Base-by-base conservation (phyloP, 2,113 vertebrate genomes). In the Atractosteus spatula region DNA sequence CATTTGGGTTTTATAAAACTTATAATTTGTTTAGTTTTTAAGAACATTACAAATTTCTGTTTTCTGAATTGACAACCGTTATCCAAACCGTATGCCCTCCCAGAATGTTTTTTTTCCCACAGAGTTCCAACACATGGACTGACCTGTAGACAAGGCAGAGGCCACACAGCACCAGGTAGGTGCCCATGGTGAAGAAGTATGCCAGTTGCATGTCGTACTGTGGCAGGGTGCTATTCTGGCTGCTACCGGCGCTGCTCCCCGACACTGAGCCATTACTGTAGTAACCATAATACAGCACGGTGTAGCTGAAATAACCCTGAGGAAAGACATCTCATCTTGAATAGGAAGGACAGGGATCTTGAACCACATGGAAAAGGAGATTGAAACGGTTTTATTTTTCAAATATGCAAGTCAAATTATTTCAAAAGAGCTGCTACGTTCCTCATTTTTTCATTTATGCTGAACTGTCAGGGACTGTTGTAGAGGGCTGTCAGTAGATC, bases 141-240 rank as follows among this genome's bases (percentile, higher is more conserved):
- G 85, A 99, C 97, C 96, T 97, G 90, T 91, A 90, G 3, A 96
- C 84, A 41, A 99, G 86, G 66, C 86, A 89, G 44, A 95, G 62
- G 69, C 94, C 94, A 85, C 96, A 98, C 77, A 91, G 63, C 62
- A 94, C 74, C 89, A 99, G 85, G 75, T 95, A 96, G 0, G 83
- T 62, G 6, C 91, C 89, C 4, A 95, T 79, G 0, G 96, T 99
- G 81, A 99, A 96, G 88, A 99, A 91, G 77, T 98, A 99, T 47
- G 96, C 94, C 83, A 98, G 83, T 78, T 95, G 95, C 93, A 97
- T 94, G 82, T 97, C 74, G 74, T 98, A 99, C 0, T 85, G 75
- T 0, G 76, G 56, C 11, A 76, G 14, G 0, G 85, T 92, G 2
- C 55, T 56, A 2, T 92, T 94, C 12, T 16, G 12, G 41, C 62